Evolutionary conservation across 2,113 vertebrate genomes (phyloP).

Genomic region (Melanotaenia duboulayi): DNA sequence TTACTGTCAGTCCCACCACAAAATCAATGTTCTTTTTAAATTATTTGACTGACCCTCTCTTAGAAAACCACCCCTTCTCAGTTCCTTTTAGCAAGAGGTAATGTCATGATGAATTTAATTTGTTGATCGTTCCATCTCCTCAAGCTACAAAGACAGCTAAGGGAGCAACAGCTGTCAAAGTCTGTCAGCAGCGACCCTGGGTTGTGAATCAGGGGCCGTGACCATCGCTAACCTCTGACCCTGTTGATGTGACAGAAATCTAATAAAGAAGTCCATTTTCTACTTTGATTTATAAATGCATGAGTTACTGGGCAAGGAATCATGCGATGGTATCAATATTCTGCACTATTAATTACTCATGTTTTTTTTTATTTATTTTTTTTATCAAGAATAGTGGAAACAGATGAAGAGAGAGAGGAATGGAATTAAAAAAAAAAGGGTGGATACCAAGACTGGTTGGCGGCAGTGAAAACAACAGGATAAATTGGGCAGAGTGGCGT

Average conservation of each 20-base stretch:
- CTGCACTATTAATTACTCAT: constrained; percentile 66
- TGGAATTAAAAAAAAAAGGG: constrained; percentile 1
- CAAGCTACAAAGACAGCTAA: constrained; percentile 4
- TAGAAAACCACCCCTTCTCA: neutral
- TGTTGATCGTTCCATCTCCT: constrained; percentile 34
- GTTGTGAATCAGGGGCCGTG: constrained; percentile 17
- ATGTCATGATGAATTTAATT: constrained; percentile 40
- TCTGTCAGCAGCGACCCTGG: constrained; percentile 17
- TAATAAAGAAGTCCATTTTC: constrained; percentile 64
- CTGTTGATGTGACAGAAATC: constrained; percentile 48
- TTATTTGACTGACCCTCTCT: constrained; percentile 47
- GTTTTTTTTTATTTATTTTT: no score
- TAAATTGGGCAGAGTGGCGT: constrained; percentile 45
- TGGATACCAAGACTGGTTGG: constrained; percentile 28
- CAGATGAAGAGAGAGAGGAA: neutral
- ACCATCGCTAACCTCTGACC: constrained; percentile 44
- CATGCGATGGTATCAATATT: constrained; percentile 64
- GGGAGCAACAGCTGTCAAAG: constrained; percentile 40
- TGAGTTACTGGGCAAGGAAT: constrained; percentile 49
- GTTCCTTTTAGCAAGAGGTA: constrained; percentile 21
- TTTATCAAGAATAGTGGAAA: constrained; percentile 53
- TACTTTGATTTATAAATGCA: constrained; percentile 79
- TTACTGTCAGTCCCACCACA: constrained; percentile 53
- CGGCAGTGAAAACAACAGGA: constrained; percentile 53
- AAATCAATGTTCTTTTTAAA: constrained; percentile 61